Conservation (phyloP, 2,113 vertebrate species). For the Numida meleagris region DNA sequence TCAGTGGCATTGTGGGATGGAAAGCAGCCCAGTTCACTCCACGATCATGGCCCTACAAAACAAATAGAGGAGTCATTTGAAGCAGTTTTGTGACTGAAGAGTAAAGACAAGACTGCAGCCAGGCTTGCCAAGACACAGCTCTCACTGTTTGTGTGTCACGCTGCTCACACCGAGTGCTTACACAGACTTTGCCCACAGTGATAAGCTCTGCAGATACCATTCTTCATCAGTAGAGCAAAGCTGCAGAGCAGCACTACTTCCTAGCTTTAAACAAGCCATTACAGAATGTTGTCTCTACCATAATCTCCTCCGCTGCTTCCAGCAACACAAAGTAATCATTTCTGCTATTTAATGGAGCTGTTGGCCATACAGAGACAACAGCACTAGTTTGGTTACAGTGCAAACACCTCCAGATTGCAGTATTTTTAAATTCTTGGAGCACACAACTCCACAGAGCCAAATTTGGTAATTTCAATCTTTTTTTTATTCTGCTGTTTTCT, state of each 20-base stretch:
- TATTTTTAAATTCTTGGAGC: background rate
- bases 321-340: background rate
- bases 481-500: background rate
- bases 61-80: background rate
- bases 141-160: rapidly evolving
- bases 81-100: background rate
- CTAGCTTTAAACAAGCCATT: background rate
- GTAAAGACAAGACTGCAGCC: background rate
- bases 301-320: background rate
- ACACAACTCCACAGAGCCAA: rapidly evolving
- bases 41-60: constrained; percentile 88
- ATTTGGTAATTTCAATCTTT: background rate
- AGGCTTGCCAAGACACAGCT: background rate
- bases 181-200: background rate
- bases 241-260: background rate
- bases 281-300: background rate
- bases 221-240: background rate
- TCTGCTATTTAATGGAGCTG: background rate
- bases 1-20: constrained; percentile 96
- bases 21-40: constrained; percentile 98
- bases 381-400: no score
- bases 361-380: background rate
- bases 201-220: background rate
- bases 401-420: background rate
- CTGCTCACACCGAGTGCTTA: background rate